phyloP scores from a whole-genome alignment of 2,113 vertebrate genomes.

The Panthera uncia region DNA sequence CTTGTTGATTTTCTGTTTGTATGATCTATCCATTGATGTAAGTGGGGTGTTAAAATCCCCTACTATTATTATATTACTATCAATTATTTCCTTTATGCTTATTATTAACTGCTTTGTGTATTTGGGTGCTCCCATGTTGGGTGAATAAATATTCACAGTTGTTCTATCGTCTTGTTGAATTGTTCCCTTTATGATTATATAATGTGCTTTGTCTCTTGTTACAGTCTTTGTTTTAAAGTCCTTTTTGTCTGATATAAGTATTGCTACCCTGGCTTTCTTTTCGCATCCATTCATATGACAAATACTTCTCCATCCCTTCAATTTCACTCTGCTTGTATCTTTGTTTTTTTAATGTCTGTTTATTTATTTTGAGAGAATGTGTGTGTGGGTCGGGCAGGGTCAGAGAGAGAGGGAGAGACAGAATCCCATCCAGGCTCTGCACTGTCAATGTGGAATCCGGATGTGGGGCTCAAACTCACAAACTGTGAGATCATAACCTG shows the following conservation, averaged over 20 bases:
- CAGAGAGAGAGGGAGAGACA: too few species aligned
- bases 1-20: neutral
- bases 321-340: neutral
- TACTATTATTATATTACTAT: neutral
- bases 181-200: neutral
- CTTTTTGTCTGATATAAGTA: neutral
- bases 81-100: neutral
- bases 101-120: neutral
- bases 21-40: neutral
- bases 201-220: neutral
- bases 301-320: neutral
- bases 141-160: neutral
- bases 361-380: too few species aligned
- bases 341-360: neutral
- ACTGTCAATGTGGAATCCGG: too few species aligned
- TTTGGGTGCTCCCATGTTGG: neutral
- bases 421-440: too few species aligned
- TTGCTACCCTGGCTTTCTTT: neutral
- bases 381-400: too few species aligned
- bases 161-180: neutral
- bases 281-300: neutral
- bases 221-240: neutral
- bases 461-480: too few species aligned
- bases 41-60: neutral
- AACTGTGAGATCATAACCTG: too few species aligned